Evolutionary conservation across 2,797 vertebrate genomes (phyloP), one percentile per base, ranked within the genome.

Genomic region (Hippopotamyrus pictus): DNA sequence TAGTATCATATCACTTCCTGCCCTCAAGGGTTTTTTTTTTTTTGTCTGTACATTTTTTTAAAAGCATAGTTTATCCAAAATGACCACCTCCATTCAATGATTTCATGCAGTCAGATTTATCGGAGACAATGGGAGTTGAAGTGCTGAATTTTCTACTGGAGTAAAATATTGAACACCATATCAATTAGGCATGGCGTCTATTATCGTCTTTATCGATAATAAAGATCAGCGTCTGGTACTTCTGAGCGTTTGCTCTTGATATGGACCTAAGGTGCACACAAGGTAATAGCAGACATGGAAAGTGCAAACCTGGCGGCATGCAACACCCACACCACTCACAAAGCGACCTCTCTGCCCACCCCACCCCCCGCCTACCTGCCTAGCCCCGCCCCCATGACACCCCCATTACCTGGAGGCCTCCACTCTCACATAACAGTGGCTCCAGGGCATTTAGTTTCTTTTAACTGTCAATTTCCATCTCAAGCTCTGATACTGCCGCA

Each of bases 281-380:
- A 95, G 93, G 95, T 95, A 95, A 95, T 94, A 93, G 89, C 91
- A 88, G 90, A 89, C 92, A 92, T 93, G 90, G 90, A 94, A 92
- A 9, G 17, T 54, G 46, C 50, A 53, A 84, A 84, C 65, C 79
- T 79, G 22, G 41, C n/a, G 14, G 93, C 91, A 94, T 93, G 92
- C 91, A 91, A 88, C 93, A 90, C 91, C 69, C 53, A 62, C 25
- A 46, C 33, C 25, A 11, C 54, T 33, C 51, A 54, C 22, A 33
- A 37, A 33, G 84, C 29, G 9, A 2, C 57, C 41, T 44, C 14
- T 37, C 33, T 76, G 69, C 69, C 69, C 73, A 44, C 73, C 33
- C 44, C 33, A 19, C 73, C 37, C 41, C 53, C 53, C 53, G 0
- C 50, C 50, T 12, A 51, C 50, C 50, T 51, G 12, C 1, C 12